Evolutionary conservation across 2,797 vertebrate species (phyloP).

Genomic region (Dipus sagitta): DNA sequence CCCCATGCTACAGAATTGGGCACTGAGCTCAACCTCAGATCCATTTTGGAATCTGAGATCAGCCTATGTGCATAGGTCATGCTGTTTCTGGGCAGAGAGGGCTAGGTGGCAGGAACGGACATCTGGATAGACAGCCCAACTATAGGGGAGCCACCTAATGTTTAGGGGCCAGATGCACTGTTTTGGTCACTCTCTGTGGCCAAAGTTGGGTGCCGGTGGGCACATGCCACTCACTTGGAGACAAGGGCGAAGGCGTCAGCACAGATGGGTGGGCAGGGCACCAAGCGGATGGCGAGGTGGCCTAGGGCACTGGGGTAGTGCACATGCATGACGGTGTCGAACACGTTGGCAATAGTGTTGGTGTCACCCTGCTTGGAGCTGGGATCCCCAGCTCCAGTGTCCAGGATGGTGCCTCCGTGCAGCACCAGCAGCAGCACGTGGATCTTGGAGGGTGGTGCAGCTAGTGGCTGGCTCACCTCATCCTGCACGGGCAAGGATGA

Average conservation of each 20-base stretch:
- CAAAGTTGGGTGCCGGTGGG: fast-evolving
- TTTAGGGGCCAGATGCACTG: background rate
- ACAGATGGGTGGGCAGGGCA: conserved; percentile 97
- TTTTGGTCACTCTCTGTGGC: background rate
- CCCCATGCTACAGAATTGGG: background rate
- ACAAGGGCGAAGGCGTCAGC: conserved; percentile 96
- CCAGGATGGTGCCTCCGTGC: conserved; percentile 98
- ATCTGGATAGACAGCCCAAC: background rate
- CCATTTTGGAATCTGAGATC: background rate
- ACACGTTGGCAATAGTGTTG: conserved; percentile 95
- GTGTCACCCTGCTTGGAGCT: conserved; percentile 97
- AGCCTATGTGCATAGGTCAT: background rate
- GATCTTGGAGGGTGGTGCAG: conserved; percentile 93
- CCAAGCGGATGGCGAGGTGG: conserved; percentile 95
- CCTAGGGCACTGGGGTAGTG: conserved; percentile 97
- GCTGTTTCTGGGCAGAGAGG: background rate
- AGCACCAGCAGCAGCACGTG: conserved; percentile 96
- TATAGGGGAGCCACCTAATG: background rate
- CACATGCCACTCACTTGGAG: conserved; percentile 92
- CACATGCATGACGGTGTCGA: conserved; percentile 96
- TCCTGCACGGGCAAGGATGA: conserved; percentile 86
- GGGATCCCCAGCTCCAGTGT: conserved; percentile 95
- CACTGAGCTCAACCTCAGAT: background rate
- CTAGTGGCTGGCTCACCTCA: conserved; percentile 90
- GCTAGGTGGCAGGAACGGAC: background rate